These are phyloP conservation scores for Tangara arthus DNA, from an alignment of 2,797 vertebrate genomes.

Conservation along the genomic window DNA sequence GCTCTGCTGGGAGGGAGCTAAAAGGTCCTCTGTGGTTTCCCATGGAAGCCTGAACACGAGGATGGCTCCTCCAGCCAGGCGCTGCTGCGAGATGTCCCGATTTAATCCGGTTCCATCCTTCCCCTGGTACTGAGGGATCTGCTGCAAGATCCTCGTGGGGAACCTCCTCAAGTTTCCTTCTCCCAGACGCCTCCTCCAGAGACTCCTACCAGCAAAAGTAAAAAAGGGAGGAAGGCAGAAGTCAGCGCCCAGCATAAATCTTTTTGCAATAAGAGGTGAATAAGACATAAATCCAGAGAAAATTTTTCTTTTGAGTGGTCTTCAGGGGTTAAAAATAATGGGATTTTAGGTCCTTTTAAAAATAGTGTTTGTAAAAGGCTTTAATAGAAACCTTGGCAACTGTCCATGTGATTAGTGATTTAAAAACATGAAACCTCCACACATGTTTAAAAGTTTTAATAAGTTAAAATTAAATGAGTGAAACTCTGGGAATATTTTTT, in stretches of 20 bases:
- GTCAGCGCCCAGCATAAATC: not conserved
- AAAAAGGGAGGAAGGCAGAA: slow-evolving; percentile 10
- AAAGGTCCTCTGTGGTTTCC: not conserved
- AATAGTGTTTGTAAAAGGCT: slow-evolving; percentile 42
- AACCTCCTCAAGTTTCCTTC: not conserved
- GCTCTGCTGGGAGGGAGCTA: not conserved
- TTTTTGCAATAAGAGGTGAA: not conserved
- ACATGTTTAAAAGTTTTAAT: slow-evolving; percentile 69
- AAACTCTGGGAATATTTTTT: slow-evolving; percentile 62
- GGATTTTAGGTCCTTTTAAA: slow-evolving; percentile 59
- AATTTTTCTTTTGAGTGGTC: not conserved
- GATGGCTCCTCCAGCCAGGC: not conserved
- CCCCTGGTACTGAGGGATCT: not conserved
- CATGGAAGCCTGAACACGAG: fast-evolving
- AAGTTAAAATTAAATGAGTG: slow-evolving; percentile 61
- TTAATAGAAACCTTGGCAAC: slow-evolving; percentile 60
- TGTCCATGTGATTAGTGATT: slow-evolving; percentile 51
- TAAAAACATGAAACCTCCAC: slow-evolving; percentile 56
- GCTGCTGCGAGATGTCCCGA: not conserved
- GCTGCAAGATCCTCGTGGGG: not conserved
- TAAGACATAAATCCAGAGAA: slow-evolving; percentile 1
- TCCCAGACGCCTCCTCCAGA: not conserved
- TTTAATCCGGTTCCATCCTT: not conserved
- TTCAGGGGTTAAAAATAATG: slow-evolving; percentile 61
- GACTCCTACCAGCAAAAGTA: not conserved